Base-by-base conservation (phyloP, 2,113 vertebrate species). In the Lutjanus erythropterus region DNA sequence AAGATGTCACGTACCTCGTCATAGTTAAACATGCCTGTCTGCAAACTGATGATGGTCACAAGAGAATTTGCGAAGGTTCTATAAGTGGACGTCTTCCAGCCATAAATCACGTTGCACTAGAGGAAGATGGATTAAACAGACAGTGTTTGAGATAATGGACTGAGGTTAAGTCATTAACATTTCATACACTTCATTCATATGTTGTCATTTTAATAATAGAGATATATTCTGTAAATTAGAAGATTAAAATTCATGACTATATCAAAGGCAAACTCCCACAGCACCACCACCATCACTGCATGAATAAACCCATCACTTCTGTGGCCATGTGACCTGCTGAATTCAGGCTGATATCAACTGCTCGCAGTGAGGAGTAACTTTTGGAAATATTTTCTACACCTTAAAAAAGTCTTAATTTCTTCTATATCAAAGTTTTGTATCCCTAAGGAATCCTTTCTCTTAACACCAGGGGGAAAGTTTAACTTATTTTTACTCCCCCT, bases 21-120 rank as follows among this genome's bases (percentile, higher is more conserved):
- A 0, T 97, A 99, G 92, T 98, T 97, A 90, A 99, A 99, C 88
- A 98, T 97, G 71, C 97, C 97, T 9, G 98, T 85, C 92, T 98
- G 97, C 86, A 99, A 94, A 80, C 96, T 94, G 87, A 98, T 93
- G 90, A 99, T 93, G 4, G 95, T 97, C 89, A 96, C 88, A 52
- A 95, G 94, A 0, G 97, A 93, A 39, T 96, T 94, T 2, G 88
- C 76, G 1, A 98, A 89, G 5, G 97, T 97, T 94, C 92, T 96
- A 71, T 98, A 99, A 0, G 97, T 97, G 53, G 49, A 87, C 29
- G 98, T 86, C 82, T 95, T 96, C 97, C 97, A 97, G 55, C 97
- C 97, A 81, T 96, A 98, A 71, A 97, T 92, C 84, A 97, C 33
- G 66, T 98, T 97, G 82, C 94, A 94, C 98, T 99, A 21, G 25